Evolutionary conservation across 2,797 vertebrate species (phyloP).

Genomic region (Oceanodroma leucorhoa): DNA sequence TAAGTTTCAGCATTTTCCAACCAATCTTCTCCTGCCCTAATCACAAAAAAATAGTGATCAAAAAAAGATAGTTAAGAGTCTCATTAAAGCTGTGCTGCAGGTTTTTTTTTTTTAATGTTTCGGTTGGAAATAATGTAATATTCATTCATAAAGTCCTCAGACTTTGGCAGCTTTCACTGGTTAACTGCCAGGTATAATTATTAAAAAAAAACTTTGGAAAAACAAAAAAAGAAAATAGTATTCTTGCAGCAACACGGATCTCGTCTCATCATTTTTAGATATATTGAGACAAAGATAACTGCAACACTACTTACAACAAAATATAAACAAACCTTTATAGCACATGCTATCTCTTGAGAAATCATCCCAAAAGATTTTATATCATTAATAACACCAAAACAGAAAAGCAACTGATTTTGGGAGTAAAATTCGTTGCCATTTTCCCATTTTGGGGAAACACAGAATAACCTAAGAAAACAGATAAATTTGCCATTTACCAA

Average conservation of each 20-base stretch:
- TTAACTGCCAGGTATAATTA: neutral
- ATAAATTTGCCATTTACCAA: neutral
- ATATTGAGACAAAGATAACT: neutral
- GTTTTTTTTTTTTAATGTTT: neutral
- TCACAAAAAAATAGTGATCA: constrained; percentile 19
- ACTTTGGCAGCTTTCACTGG: neutral
- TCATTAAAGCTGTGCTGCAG: neutral
- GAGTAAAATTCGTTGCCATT: neutral
- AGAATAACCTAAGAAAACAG: neutral
- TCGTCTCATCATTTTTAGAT: neutral
- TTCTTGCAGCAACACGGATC: neutral
- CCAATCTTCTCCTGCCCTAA: constrained; percentile 93
- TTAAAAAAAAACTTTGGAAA: neutral
- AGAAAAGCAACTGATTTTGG: neutral
- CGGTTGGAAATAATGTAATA: neutral
- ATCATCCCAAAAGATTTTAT: neutral
- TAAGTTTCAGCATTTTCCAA: constrained; percentile 92
- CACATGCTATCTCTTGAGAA: neutral
- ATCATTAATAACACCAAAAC: neutral
- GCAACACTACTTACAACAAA: neutral
- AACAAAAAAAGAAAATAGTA: neutral
- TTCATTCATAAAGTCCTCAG: neutral
- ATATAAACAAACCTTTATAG: neutral
- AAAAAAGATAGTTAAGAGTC: neutral
- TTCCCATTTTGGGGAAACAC: neutral